Evolutionary conservation across 2,113 vertebrate genomes (phyloP), one percentile per base, ranked within the genome.

Genomic region (Toxotes jaculatrix): DNA sequence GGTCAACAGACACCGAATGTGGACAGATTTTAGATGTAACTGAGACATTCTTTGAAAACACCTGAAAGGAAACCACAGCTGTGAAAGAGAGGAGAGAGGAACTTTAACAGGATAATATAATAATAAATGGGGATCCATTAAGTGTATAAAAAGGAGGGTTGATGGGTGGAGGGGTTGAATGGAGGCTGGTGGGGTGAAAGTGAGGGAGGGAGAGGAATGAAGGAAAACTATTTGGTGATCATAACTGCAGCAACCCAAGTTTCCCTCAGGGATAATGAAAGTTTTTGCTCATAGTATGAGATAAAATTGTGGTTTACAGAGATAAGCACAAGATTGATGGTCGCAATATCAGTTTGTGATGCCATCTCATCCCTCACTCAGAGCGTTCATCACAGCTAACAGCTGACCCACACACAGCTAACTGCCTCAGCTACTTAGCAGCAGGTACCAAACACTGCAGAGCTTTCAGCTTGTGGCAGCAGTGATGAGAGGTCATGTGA

Each of bases 401-500:
- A 8, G 13, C 9, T 13, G 45, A 73, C 32, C 70, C 56, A 83
- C 53, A 27, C 43, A 73, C 23, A 43, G 62, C 40, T 40, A 61
- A 3, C 60, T 73, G 69, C 40, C 65, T 49, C 36, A 61, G 31
- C 27, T 23, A 27, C 77, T 74, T 63, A 61, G 42, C 5, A 40
- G 63, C 66, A 86, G 85, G 88, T 91, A 87, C 59, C 74, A 79
- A 64, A 64, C 40, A 49, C 21, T 47, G 57, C 76, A 74, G 72
- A 70, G 59, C 38, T 7, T 62, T 66, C 10, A 45, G 60, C 56
- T 55, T 36, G 59, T 85, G 81, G 67, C 74, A 63, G 74, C 67
- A 55, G 62, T 17, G 56, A 59, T n/a, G 66, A 74, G 79, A 86
- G 85, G 82, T 82, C 83, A 72, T 82, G 80, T 87, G 85, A 91